Percentiles rank a stretch among this genome's conserved stretches.
Conservation (phyloP, 1,140 invertebrate species). For the Apis dorsata region DNA sequence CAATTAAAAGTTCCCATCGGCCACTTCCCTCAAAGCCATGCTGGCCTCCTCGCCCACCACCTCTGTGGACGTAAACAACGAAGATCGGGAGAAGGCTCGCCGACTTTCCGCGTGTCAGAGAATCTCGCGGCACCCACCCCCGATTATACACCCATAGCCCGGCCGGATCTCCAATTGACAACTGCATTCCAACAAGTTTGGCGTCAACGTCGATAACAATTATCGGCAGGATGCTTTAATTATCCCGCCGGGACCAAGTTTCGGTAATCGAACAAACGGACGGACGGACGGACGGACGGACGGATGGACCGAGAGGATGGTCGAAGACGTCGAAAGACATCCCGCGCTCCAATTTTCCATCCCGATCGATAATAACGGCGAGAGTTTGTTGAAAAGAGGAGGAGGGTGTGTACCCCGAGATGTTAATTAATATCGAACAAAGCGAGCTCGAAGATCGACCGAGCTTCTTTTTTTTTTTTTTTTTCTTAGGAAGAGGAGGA, state of each 20-base stretch:
- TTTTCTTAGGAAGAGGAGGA: no score
- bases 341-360: constrained; percentile 44
- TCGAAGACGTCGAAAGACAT: constrained; percentile 42
- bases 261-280: constrained; percentile 57
- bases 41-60: no score
- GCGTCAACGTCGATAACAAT: constrained; percentile 66
- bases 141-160: background rate
- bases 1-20: constrained; percentile 54
- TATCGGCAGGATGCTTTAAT: constrained; percentile 69
- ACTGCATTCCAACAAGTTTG: constrained; percentile 53
- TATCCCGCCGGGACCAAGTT: constrained; percentile 60
- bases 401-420: background rate
- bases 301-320: background rate
- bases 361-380: constrained; percentile 8
- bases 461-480: background rate
- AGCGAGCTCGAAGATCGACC: constrained; percentile 3
- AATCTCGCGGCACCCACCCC: background rate
- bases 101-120: constrained; percentile 9
- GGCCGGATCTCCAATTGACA: constrained; percentile 37
- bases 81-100: background rate
- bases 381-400: background rate
- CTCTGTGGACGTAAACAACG: constrained; percentile 14
- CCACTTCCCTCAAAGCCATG: background rate
- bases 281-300: constrained; percentile 14
- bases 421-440: constrained; percentile 57